Conservation (phyloP, 2,888 invertebrate genomes). For the Latrodectus elegans region DNA sequence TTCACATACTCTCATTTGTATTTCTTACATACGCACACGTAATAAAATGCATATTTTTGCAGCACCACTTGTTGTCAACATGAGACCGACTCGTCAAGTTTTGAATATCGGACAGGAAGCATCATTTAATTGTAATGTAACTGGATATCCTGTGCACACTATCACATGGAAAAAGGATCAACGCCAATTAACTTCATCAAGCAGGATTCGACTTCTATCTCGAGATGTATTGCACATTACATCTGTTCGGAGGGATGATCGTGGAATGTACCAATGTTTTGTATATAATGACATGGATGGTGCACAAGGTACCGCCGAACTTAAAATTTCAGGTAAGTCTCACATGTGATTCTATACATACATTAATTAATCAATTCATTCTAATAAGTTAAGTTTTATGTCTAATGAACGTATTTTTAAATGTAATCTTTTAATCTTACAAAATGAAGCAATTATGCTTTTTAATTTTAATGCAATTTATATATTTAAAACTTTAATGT, state of each 20-base stretch:
- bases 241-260: slow-evolving; percentile 85
- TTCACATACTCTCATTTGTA: too few species aligned
- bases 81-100: slow-evolving; percentile 79
- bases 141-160: slow-evolving; percentile 88
- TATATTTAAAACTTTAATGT: too few species aligned
- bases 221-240: slow-evolving; percentile 76
- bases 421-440: too few species aligned
- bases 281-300: slow-evolving; percentile 89
- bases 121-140: slow-evolving; percentile 89
- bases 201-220: slow-evolving; percentile 35
- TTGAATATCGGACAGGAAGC: slow-evolving; percentile 90
- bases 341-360: too few species aligned
- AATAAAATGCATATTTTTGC: not conserved
- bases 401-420: too few species aligned
- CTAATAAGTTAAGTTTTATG: too few species aligned
- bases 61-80: slow-evolving; percentile 87
- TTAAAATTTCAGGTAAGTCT: slow-evolving; percentile 81
- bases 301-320: slow-evolving; percentile 87
- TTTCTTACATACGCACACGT: too few species aligned
- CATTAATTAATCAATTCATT: too few species aligned
- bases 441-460: too few species aligned
- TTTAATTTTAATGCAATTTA: too few species aligned
- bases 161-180: slow-evolving; percentile 88
- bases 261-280: slow-evolving; percentile 94
- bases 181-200: slow-evolving; percentile 78